These are phyloP conservation scores for Aspidapion aeneum DNA, from an alignment of 2,888 invertebrate species.

Conservation along the genomic window DNA sequence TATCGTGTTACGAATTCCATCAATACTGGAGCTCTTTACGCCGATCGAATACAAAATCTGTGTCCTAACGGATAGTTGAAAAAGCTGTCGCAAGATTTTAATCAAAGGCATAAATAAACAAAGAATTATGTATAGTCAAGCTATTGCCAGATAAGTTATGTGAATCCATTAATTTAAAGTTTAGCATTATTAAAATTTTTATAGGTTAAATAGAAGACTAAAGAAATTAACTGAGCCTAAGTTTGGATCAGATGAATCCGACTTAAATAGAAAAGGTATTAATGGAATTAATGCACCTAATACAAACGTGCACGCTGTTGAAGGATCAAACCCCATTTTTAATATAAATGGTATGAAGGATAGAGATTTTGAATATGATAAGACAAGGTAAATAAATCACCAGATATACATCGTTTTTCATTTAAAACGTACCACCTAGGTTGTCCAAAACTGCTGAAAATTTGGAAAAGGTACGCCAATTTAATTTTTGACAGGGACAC, in stretches of 20 bases:
- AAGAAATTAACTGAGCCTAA: conserved; percentile 60
- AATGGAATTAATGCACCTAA: conserved; percentile 54
- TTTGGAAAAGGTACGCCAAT: not conserved
- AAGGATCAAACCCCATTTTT: conserved; percentile 70
- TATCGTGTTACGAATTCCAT: too few species aligned
- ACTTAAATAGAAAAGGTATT: conserved; percentile 50
- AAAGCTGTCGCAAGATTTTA: too few species aligned
- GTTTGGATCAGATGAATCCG: conserved; percentile 62
- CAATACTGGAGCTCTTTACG: too few species aligned
- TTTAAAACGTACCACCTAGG: not conserved
- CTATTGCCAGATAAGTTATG: too few species aligned
- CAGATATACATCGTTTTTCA: not conserved
- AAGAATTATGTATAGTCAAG: too few species aligned
- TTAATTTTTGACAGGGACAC: too few species aligned
- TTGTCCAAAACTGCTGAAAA: not conserved
- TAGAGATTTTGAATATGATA: conserved; percentile 22
- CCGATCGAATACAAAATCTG: too few species aligned
- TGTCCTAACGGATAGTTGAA: too few species aligned
- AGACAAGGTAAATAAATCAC: conserved; percentile 14
- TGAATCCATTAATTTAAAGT: too few species aligned
- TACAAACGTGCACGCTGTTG: conserved; percentile 66
- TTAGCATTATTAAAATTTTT: too few species aligned
- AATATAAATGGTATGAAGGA: conserved; percentile 40
- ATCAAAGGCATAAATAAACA: too few species aligned
- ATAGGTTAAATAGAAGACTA: conserved; percentile 57